phyloP scores from a whole-genome alignment of 2,888 invertebrate genomes.

The Carcina quercana region DNA sequence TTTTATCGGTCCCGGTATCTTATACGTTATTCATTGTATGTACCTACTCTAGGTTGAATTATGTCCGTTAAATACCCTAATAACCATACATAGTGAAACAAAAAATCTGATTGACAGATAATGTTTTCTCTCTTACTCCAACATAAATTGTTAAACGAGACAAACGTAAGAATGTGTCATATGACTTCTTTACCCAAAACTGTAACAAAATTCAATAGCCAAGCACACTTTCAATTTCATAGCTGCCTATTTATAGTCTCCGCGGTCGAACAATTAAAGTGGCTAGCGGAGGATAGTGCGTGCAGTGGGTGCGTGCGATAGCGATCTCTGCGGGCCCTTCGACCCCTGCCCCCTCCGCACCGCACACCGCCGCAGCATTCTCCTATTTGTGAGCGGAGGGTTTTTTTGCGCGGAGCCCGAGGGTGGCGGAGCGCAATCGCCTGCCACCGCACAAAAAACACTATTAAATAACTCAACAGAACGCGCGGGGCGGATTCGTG shows the following conservation, averaged over 20 bases:
- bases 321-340: slow-evolving; percentile 59
- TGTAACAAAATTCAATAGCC: no score
- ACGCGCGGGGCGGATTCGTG: slow-evolving; percentile 65
- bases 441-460: slow-evolving; percentile 67
- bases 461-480: slow-evolving; percentile 70
- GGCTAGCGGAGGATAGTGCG: slow-evolving; percentile 70
- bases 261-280: slow-evolving; percentile 69
- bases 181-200: no score
- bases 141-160: no score
- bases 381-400: slow-evolving; percentile 67
- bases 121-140: no score
- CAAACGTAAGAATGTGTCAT: no score
- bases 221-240: slow-evolving; percentile 6
- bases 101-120: no score
- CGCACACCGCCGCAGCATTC: slow-evolving; percentile 61
- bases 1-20: no score
- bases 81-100: no score
- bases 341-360: slow-evolving; percentile 27
- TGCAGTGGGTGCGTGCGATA: slow-evolving; percentile 73
- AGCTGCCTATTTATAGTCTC: slow-evolving; percentile 24
- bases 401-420: slow-evolving; percentile 70
- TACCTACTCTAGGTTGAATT: no score
- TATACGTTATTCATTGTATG: no score
- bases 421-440: slow-evolving; percentile 71
- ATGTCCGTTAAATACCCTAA: no score